Evolutionary conservation across 2,888 invertebrate genomes (phyloP), one percentile per base, ranked within the genome.

Genomic region (Plagodis pulveraria): DNA sequence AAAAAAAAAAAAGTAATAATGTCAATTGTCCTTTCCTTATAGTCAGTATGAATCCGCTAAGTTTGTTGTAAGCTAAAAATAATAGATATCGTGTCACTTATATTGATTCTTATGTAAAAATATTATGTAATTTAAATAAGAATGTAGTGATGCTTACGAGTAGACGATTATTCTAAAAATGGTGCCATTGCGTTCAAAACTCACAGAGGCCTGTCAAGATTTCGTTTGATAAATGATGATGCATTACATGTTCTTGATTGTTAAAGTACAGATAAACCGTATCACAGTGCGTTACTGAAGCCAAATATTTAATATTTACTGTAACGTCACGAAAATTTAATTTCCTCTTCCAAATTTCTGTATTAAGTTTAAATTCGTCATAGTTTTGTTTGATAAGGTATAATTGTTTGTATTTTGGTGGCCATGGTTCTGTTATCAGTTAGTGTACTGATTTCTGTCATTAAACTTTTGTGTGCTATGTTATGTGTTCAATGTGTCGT

Each of bases 211-310:
- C 44, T 81, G 89, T 86, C 87, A 84, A 87, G 80, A 79, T 77
- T 79, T 74, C 62, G 53, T 77, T 80, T 89, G 91, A 91, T 91
- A 86, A 77, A 91, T 84, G 84, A 88, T 90, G 87, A 88, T 89
- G 72, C 79, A 90, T 80, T 74, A 80, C 75, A 74, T 62, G 77
- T 68, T 70, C 74, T 72, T 71, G 80, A 78, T 78, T 78, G 75
- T 73, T 66, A 58, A 76, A 74, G 78, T 74, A 69, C 59, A 73
- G 83, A 86, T 86, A 87, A 22, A 82, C 64, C 56, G 66, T 78
- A 80, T 81, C 80, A 69, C 45, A 42, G 55, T 60, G 45, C 22
- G 63, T 56, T 49, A 49, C 60, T 35, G 50, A 36, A 54, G 44
- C 61, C 57, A 63, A 63, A 65, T 66, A 64, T 67, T 58, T 69